Conservation (phyloP, 2,797 vertebrate species). For the Pseudochirops cupreus region DNA sequence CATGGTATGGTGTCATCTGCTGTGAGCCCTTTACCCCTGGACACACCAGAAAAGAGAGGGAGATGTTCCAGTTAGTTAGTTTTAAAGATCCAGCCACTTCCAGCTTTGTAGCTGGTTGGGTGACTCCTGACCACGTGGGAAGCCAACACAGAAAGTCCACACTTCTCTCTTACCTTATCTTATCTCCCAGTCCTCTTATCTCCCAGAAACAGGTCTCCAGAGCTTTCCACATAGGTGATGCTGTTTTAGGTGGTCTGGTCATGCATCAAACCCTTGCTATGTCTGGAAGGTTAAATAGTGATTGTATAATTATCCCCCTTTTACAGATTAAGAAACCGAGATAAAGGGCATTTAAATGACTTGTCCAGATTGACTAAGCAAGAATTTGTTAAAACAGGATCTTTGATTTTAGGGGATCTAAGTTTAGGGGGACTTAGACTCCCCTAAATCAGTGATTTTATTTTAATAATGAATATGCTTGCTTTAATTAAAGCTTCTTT, state of each 20-base stretch:
- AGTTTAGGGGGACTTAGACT: background rate
- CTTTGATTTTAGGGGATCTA: background rate
- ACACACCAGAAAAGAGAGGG: background rate
- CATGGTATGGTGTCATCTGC: background rate
- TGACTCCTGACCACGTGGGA: background rate
- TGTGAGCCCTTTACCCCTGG: background rate
- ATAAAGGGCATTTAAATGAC: background rate
- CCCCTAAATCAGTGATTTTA: background rate
- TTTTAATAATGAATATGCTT: constrained; percentile 64
- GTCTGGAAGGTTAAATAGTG: background rate
- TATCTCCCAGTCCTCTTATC: background rate
- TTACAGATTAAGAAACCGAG: background rate
- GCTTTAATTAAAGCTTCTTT: constrained; percentile 78
- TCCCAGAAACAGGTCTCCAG: background rate
- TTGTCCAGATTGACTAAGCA: background rate
- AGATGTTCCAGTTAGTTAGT: background rate
- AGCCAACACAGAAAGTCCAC: background rate
- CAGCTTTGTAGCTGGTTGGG: background rate
- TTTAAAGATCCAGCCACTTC: background rate
- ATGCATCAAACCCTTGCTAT: background rate
- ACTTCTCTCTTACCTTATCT: too few relatives aligned
- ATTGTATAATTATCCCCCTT: background rate
- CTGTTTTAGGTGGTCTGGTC: background rate
- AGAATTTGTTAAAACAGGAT: background rate
- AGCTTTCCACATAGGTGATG: background rate